A percentile compares a stretch with the other conserved stretches of the same genome.
phyloP scores from a whole-genome alignment of 2,113 vertebrate genomes.

The Symphodus melops region DNA sequence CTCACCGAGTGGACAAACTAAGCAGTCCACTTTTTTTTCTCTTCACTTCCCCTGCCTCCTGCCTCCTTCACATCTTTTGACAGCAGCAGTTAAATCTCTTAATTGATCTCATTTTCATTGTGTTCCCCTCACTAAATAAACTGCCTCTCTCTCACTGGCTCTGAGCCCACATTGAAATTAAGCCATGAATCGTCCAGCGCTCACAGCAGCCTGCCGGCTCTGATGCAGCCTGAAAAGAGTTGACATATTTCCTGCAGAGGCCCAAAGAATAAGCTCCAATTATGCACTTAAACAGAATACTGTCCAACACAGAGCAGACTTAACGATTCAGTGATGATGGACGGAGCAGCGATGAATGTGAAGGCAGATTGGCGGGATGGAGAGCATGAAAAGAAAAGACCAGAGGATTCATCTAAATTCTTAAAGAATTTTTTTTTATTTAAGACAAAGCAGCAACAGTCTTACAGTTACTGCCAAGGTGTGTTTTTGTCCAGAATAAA shows the following conservation, averaged over 20 bases:
- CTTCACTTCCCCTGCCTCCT: background rate
- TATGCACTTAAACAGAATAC: slow-evolving; percentile 28
- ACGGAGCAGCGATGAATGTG: slow-evolving; percentile 7
- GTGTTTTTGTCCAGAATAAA: no score
- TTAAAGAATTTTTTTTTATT: background rate
- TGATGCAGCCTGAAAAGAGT: background rate
- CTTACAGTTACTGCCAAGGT: background rate
- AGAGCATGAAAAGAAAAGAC: background rate
- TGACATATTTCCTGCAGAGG: slow-evolving; percentile 27
- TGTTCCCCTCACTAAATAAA: slow-evolving; percentile 21
- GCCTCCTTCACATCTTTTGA: slow-evolving; percentile 7
- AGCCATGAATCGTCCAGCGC: slow-evolving; percentile 31
- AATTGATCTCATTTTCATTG: slow-evolving; percentile 45
- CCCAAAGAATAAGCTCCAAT: slow-evolving; percentile 13
- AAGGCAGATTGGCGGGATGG: background rate
- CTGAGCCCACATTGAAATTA: slow-evolving; percentile 29
- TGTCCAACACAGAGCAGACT: background rate
- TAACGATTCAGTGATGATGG: background rate
- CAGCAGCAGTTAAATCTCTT: slow-evolving; percentile 41
- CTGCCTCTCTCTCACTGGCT: background rate
- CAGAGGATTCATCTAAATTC: background rate
- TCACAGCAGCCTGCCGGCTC: slow-evolving; percentile 1
- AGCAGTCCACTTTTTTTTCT: background rate
- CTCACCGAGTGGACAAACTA: background rate
- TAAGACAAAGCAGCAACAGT: background rate